Evolutionary conservation across 2,888 invertebrate genomes (phyloP), one percentile per base, ranked within the genome.

Genomic region (Macrosoma leucophasiata): DNA sequence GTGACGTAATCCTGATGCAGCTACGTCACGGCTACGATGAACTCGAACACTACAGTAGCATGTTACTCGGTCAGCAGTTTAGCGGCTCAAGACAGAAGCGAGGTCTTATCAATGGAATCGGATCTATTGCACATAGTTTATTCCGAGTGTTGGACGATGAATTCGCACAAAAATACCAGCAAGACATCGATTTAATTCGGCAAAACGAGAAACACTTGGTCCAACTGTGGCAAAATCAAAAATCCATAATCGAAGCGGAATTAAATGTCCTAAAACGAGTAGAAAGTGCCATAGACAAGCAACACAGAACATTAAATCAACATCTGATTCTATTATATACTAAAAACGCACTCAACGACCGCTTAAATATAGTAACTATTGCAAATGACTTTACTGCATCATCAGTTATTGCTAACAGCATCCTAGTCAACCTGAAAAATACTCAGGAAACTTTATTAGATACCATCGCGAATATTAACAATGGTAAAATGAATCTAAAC

Each of bases 211-310:
- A 48, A 13, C 39, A 48, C 11, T 10, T 48, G n/a, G 25, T 22
- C 4, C 4, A 5, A n/a, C 20, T 49, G n/a, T 36, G n/a, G n/a
- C n/a, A n/a, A n/a, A n/a, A n/a, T 27, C 17, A 45, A 35, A 19
- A 50, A 50, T 26, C 49, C 46, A 4, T 46, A 43, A 23, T 43
- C 9, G 49, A 50, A 36, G 40, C 45, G 0, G 41, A 50, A 21
- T 28, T 39, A 19, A 46, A 46, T 20, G 1, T 48, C 7, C 20
- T 48, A 3, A 36, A 35, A 11, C 21, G 45, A 21, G 29, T 27
- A 0, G 41, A 43, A 30, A 22, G 22, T 4, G 12, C 34, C 0
- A 40, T 48, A 6, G 29, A 45, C 5, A 37, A 36, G 9, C 46
- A 48, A 13, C 19, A 42, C 11, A 27, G 21, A 28, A 33, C 22